Base-by-base conservation (phyloP, 1,140 invertebrate species). In the Drosophila nikananu region DNA sequence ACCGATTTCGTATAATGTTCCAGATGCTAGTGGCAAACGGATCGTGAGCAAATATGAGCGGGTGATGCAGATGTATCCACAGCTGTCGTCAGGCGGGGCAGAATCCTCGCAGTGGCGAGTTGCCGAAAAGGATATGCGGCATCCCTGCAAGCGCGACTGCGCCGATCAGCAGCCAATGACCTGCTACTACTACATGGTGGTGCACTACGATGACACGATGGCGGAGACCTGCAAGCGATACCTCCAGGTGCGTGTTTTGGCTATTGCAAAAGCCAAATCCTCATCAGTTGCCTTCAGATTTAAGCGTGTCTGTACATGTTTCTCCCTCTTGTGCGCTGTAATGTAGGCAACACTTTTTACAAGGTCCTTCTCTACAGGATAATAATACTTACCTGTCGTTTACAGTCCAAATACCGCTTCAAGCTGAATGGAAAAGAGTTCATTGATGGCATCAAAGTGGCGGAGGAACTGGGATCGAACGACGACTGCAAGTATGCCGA, bases 401-500 rank as follows among this genome's bases (percentile, higher is more conserved):
- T 23, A 1, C 42, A 91, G 42, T 41, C 81, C 9, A 90, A 83
- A 25, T 90, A 78, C 61, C 86, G 87, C 15, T 91, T 82, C 39
- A 84, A 78, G 30, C 15, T 81, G 1, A 72, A 67, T 7, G 83
- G 86, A 3, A 75, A 63, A 30, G 91, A 91, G 54, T 91, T 67
- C 32, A 75, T 92, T 5, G 83, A 92, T 25, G 37, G 65, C 23
- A 46, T 82, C 1, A 64, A 65, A 37, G 19, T 91, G 57, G 77
- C 68, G 0, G 80, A 74, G 15, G 39, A 58, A 25, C 41, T 71
- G 80, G n/a, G 42, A 25, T 3, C 48, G 9, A 66, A 48, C 48
- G 84, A 92, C 75, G 93, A 95, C 61, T 96, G 95, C 82, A 93
- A 95, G 13, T 80, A 94, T 12, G 95, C 93, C 0, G 94, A 96